A percentile compares a stretch with the other conserved stretches of the same genome.
These are phyloP conservation scores for Triplophysa rosa DNA, from an alignment of 2,113 vertebrate species.

Conservation along the genomic window DNA sequence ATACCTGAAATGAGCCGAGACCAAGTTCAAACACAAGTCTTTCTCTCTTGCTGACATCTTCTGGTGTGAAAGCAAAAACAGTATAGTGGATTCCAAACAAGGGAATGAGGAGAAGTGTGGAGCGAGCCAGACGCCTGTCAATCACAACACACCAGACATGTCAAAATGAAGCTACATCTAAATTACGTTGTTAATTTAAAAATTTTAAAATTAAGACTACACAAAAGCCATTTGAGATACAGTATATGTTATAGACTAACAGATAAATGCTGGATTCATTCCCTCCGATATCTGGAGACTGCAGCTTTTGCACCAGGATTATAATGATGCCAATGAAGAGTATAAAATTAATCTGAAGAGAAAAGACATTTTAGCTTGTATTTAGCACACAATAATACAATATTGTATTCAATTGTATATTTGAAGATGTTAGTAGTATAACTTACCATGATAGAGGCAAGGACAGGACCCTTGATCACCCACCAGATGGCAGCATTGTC, in stretches of 20 bases:
- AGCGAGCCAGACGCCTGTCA: slow-evolving; percentile 89
- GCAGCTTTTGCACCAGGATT: slow-evolving; percentile 97
- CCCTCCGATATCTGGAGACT: slow-evolving; percentile 96
- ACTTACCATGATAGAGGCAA: slow-evolving; percentile 95
- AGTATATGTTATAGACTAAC: slow-evolving; percentile 77
- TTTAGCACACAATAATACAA: neutral
- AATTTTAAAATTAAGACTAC: neutral
- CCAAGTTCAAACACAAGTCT: slow-evolving; percentile 95
- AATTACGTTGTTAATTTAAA: neutral
- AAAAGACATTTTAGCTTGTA: neutral
- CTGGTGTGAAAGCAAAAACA: slow-evolving; percentile 96
- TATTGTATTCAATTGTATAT: neutral
- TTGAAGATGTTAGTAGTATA: neutral
- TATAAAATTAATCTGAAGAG: slow-evolving; percentile 89
- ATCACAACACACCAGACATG: slow-evolving; percentile 8
- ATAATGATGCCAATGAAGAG: slow-evolving; percentile 97
- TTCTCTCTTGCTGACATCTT: slow-evolving; percentile 94
- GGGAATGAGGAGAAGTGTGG: slow-evolving; percentile 94
- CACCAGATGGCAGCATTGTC: slow-evolving; percentile 97
- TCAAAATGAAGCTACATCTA: neutral
- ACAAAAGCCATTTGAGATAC: neutral
- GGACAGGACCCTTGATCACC: slow-evolving; percentile 97
- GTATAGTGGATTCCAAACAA: slow-evolving; percentile 98
- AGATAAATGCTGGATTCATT: slow-evolving; percentile 99
- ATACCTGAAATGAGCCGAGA: slow-evolving; percentile 96